Conservation (phyloP, 1,140 invertebrate species). For the Harpegnathos saltator region DNA sequence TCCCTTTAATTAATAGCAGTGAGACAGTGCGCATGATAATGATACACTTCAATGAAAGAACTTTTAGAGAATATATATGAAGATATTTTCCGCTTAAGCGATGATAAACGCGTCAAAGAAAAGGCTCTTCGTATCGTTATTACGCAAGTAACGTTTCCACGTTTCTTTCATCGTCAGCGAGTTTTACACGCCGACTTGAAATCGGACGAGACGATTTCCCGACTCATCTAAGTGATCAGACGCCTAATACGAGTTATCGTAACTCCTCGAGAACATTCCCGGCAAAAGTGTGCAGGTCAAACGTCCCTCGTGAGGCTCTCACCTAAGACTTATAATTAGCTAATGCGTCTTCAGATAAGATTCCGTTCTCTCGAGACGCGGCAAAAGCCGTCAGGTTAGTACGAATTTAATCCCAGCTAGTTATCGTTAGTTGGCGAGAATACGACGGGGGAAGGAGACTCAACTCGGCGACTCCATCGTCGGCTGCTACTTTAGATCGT, state of each 20-base stretch:
- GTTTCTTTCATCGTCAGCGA: too few species aligned
- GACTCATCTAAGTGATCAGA: not conserved
- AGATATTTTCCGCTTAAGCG: too few species aligned
- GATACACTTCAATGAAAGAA: too few species aligned
- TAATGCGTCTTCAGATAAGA: constrained; percentile 43
- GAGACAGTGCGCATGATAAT: too few species aligned
- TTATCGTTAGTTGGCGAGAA: constrained; percentile 33
- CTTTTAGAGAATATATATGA: too few species aligned
- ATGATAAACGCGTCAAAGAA: too few species aligned
- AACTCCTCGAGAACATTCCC: constrained; percentile 8
- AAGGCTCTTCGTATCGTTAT: too few species aligned
- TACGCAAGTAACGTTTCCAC: too few species aligned
- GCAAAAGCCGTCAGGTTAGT: not conserved
- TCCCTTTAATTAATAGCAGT: too few species aligned
- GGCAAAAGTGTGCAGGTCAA: constrained; percentile 12
- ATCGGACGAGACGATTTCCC: constrained; percentile 6
- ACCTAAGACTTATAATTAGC: constrained; percentile 41
- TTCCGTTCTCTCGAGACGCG: constrained; percentile 12
- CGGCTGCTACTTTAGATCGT: not conserved
- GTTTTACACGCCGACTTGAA: not conserved
- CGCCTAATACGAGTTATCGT: constrained; percentile 3
- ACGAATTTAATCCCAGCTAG: constrained; percentile 14
- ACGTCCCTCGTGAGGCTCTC: not conserved
- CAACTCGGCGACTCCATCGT: not conserved
- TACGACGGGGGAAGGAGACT: not conserved